Evolutionary conservation across 92 coral and sea anemone species (phyloP), one percentile per base, ranked within the genome.

Genomic region (Palythoa grandiflora): DNA sequence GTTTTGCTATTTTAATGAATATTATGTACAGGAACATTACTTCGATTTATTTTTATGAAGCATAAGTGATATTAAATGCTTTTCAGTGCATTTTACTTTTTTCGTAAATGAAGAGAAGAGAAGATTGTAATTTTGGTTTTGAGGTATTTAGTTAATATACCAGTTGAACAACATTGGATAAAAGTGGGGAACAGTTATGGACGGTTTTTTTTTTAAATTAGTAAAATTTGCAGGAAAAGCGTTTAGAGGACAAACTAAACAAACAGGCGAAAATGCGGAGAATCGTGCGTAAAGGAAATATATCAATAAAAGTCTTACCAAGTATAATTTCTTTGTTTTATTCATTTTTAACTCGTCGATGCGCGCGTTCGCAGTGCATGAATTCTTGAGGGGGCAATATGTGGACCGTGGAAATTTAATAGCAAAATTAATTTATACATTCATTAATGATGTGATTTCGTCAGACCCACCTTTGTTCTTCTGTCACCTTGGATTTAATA

Each of bases 291-390:
- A 66, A 65, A 80, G 68, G 38, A 80, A 80, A 17, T 55, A 59
- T 14, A 11, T 40, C 12, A 47, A 73, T 73, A 73, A 73, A 73
- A 73, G 52, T 14, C 68, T 84, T 61, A 88, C 95, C 96, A 94
- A 93, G 38, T 95, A 59, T 59, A 10, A 10, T 15, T 14, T 59
- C 65, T 59, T 9, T 17, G 19, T 14, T 59, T 9, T 59, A 11
- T 14, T 59, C 91, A 66, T 89, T 90, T 17, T 95, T 28, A 28
- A 28, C 28, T 28, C 28, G 28, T 0, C 28, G 0, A 28, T 28
- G 28, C 28, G 28, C 28, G 28, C 28, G 28, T 28, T 28, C 28
- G 28, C 28, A 28, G 28, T 28, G 28, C 28, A 28, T 28, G 28
- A 28, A 28, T 28, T 28, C 28, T 28, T 28, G 28, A 28, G 28